phyloP scores from a whole-genome alignment of 92 coral and sea anemone genomes.

The Paramuricea clavata region DNA sequence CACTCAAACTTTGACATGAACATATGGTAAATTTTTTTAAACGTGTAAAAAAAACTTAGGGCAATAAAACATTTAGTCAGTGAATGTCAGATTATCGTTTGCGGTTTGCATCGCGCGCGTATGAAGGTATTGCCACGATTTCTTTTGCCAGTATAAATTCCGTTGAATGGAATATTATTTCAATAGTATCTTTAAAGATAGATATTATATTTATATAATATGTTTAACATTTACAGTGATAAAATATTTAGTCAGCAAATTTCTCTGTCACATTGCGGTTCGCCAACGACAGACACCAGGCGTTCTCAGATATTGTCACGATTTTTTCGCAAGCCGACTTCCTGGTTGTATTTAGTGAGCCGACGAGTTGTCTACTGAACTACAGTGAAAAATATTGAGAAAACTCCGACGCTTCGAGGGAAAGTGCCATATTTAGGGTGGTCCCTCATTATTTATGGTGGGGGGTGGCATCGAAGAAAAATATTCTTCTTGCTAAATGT shows the following conservation, averaged over 20 bases:
- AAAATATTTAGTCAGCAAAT: not conserved
- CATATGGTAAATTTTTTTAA: constrained; percentile 3
- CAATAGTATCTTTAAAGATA: too few species aligned
- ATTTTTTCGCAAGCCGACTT: not conserved
- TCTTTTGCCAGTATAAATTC: not conserved
- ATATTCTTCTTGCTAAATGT: too few species aligned
- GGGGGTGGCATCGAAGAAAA: too few species aligned
- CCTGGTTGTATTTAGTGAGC: not conserved
- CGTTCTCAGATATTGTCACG: not conserved
- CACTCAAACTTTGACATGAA: not conserved
- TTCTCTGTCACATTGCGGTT: too few species aligned
- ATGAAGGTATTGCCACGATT: not conserved
- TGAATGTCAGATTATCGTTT: not conserved
- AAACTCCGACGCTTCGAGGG: not conserved
- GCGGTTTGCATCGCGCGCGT: not conserved
- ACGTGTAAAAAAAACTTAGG: not conserved
- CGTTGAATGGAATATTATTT: not conserved
- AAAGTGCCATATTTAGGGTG: too few species aligned
- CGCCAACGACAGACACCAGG: too few species aligned
- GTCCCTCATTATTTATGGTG: too few species aligned
- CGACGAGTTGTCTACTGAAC: not conserved
- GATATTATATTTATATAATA: too few species aligned
- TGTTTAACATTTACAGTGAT: not conserved
- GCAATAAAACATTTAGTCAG: not conserved
- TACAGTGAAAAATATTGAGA: not conserved